Base-by-base conservation (phyloP, 2,888 invertebrate species). In the Torymus texanus region DNA sequence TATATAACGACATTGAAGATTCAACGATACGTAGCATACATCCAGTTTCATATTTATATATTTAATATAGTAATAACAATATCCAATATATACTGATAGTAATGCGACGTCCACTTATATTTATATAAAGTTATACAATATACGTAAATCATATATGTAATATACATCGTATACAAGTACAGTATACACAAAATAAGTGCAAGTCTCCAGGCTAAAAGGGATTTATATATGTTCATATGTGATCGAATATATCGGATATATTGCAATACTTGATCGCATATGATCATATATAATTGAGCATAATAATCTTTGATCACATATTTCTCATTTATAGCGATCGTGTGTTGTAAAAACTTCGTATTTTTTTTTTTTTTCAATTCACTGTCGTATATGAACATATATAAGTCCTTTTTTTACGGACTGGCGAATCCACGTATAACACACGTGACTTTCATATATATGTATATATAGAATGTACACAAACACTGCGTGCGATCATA, bases 11-110 rank as follows among this genome's bases (percentile, higher is more conserved):
- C 88, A 88, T 86, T 84, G 85, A 88, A 86, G 84, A 88, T 86
- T 88, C 84, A 88, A 88, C 85, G 87, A 85, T 83, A 84, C 84
- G 80, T 87, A 88, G 86, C 88, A 88, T 83, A 88, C 87, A 88
- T 87, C 85, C 85, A 88, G 82, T 79, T 70, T 71, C 62, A 75
- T 74, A 73, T 73, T 59, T 56, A 71, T 74, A 78, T 73, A 78
- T 56, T 75, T 75, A 75, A 18, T 72, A 79, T 75, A 75, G 24
- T 72, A 24, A 63, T 73, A 75, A 79, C 58, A 73, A 63, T 79
- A 68, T 63, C n/a, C 12, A 78, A 78, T 72, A 61, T 66, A 71
- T 61, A 55, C 59, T 83, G 78, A 82, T 82, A 79, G 83, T 83
- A 85, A 85, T 85, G 84, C 84, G 86, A 83, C 84, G 84, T 85